A percentile compares a stretch with the other conserved stretches of the same genome.
Evolutionary conservation across 2,888 invertebrate species (phyloP).

Genomic region (Leucania comma): DNA sequence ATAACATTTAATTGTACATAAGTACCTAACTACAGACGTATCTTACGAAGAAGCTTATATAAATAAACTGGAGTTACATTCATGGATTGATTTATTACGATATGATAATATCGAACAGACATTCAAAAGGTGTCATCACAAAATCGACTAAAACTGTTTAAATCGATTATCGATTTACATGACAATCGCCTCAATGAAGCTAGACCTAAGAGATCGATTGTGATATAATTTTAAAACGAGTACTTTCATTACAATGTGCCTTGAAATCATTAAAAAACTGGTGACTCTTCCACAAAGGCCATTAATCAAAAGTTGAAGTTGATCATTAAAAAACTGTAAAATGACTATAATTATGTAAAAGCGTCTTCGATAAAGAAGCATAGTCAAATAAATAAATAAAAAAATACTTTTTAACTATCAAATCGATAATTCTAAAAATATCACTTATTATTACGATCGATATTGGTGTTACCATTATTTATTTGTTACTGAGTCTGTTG

Average conservation of each 20-base stretch:
- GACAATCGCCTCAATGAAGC: constrained; percentile 23
- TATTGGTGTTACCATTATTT: constrained; percentile 67
- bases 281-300: no score
- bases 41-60: constrained; percentile 80
- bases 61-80: constrained; percentile 73
- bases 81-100: constrained; percentile 59
- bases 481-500: constrained; percentile 38
- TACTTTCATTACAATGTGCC: constrained; percentile 48
- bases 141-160: constrained; percentile 27
- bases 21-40: constrained; percentile 76
- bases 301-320: no score
- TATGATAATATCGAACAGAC: constrained; percentile 49
- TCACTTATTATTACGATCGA: constrained; percentile 58
- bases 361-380: constrained; percentile 38
- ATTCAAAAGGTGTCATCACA: constrained; percentile 28
- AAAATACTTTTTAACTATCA: constrained; percentile 57
- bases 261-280: constrained; percentile 34
- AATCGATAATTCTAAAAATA: constrained; percentile 62
- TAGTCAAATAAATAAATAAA: constrained; percentile 54
- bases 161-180: constrained; percentile 34
- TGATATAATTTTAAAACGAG: constrained; percentile 52
- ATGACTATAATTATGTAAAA: constrained; percentile 38
- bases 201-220: constrained; percentile 44
- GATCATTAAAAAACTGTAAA: constrained; percentile 31
- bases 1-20: constrained; percentile 86